Evolutionary conservation across 2,888 invertebrate species (phyloP).

Genomic region (Dendrolimus pini): DNA sequence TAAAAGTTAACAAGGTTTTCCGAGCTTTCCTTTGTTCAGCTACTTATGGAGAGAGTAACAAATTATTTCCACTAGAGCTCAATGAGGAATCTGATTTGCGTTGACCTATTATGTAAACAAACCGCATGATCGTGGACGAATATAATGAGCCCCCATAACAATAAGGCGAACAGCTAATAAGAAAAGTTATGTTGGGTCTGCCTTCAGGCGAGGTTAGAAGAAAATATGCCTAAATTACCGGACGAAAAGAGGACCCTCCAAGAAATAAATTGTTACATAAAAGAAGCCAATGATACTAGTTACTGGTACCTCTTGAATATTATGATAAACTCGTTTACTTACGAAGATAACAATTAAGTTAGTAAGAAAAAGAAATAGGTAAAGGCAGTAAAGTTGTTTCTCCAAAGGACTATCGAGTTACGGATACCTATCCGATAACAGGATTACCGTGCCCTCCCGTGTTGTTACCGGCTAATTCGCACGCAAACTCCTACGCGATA

Average conservation of each 20-base stretch:
- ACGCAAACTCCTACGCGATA: slow-evolving; percentile 56
- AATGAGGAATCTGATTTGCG: slow-evolving; percentile 32
- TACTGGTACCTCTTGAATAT: no score
- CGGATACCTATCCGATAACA: slow-evolving; percentile 61
- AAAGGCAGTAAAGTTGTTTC: slow-evolving; percentile 43
- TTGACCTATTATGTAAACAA: slow-evolving; percentile 8
- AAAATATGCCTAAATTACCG: no score
- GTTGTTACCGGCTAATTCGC: slow-evolving; percentile 58
- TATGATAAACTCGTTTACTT: no score
- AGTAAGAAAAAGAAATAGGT: slow-evolving; percentile 22
- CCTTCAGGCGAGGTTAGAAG: not conserved
- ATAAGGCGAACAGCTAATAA: not conserved
- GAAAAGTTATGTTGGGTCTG: not conserved
- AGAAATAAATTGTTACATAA: no score
- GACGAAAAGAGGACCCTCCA: no score
- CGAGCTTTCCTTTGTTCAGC: slow-evolving; percentile 66
- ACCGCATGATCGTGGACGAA: not conserved
- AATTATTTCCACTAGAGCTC: slow-evolving; percentile 49
- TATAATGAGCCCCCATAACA: not conserved
- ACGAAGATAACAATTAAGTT: no score
- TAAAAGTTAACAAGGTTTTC: slow-evolving; percentile 73
- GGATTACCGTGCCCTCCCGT: slow-evolving; percentile 58
- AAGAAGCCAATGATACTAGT: no score
- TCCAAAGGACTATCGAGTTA: slow-evolving; percentile 28
- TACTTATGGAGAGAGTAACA: slow-evolving; percentile 54